Evolutionary conservation across 2,797 vertebrate genomes (phyloP).

Genomic region (Petrocephalus schoutedeni): DNA sequence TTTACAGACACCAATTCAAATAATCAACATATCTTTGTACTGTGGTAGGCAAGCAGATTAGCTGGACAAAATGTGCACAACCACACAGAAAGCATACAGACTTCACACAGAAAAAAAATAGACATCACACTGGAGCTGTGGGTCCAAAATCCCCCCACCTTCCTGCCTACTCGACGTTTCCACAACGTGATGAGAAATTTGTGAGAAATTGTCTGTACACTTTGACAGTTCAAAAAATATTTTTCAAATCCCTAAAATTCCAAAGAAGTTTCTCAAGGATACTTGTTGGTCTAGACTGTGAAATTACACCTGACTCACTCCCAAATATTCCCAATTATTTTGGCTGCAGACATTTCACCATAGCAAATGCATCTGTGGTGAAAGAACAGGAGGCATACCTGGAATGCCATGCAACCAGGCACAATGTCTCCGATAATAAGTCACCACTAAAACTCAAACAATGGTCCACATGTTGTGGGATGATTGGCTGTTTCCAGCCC

Average conservation of each 20-base stretch:
- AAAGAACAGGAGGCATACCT: neutral
- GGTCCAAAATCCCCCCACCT: neutral
- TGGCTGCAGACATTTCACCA: neutral
- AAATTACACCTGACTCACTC: constrained; percentile 13
- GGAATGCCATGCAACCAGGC: neutral
- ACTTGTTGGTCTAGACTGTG: neutral
- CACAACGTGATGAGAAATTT: neutral
- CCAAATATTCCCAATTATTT: neutral
- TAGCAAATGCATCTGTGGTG: neutral
- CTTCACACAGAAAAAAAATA: neutral
- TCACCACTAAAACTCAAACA: neutral
- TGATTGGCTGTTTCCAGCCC: constrained; percentile 17
- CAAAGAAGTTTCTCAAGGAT: constrained; percentile 12
- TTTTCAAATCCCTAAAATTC: neutral
- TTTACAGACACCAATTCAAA: neutral
- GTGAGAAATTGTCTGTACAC: neutral
- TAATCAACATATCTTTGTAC: neutral
- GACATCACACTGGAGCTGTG: neutral
- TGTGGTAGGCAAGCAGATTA: neutral
- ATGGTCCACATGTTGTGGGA: constrained; percentile 4
- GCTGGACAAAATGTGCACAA: neutral
- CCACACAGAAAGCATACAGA: neutral
- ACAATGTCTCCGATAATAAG: neutral
- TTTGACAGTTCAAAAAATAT: constrained; percentile 4
- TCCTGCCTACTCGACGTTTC: neutral